Evolutionary conservation across 2,888 invertebrate species (phyloP), one percentile per base, ranked within the genome.

Genomic region (Arrhopalites spinosus): DNA sequence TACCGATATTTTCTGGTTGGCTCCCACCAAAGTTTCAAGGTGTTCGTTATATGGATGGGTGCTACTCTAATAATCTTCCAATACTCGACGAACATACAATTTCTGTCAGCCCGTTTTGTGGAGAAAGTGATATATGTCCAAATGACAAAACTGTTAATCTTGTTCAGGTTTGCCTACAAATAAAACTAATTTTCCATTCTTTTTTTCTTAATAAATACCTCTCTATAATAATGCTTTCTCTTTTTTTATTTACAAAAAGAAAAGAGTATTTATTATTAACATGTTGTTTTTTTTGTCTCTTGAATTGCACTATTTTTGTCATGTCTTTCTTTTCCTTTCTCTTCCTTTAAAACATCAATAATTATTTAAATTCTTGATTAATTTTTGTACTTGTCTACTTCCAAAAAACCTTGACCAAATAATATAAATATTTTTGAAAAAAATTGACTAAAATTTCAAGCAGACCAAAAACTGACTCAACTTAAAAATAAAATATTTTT

Each of bases 71-170:
- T 84, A 89, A 89, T 83, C 85, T 88, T 68, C 88, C 88, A 17
- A 84, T 85, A 11, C 84, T 88, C 43, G 87, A 88, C 83, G 86
- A 86, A 66, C 84, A 87, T 78, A 89, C 89, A 3, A 85, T 89
- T 68, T 88, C 88, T 0, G 87, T 89, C n/a, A 87, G 87, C 29
- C 89, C 89, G 7, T 89, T 89, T 81, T 86, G 87, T 66, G 89
- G 89, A 3, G 88, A 89, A 83, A 86, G 86, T 72, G 88, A 89
- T 83, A 89, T 89, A 80, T 89, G 89, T 79, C 85, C 85, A 5
- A 78, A 84, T 64, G 85, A 85, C 69, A 78, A 84, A 64, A 85
- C 83, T 61, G 83, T 81, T 77, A 83, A 83, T 80, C 79, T 84
- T 29, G 79, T 84, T 82, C 83, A 83, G 83, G 84, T 83, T 78